These are phyloP conservation scores for Vireo griseus DNA, from an alignment of 2,797 vertebrate genomes.

Conservation along the genomic window DNA sequence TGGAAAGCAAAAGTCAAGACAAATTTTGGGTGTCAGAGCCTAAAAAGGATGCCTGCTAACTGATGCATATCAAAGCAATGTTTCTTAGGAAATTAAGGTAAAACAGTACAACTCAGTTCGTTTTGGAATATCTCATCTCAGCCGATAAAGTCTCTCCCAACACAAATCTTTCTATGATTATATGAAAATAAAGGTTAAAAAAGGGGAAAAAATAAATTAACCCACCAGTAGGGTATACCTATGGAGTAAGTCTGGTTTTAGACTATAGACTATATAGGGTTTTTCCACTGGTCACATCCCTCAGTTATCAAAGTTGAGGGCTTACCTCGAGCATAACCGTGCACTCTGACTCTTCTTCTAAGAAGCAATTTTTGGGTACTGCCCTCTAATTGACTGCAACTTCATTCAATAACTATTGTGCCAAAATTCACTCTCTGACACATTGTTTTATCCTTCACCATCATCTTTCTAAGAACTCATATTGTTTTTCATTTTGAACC, in stretches of 20 bases:
- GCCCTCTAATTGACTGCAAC: neutral
- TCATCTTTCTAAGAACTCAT: neutral
- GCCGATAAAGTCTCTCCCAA: neutral
- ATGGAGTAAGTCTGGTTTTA: neutral
- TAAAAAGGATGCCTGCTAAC: neutral
- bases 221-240: accelerated
- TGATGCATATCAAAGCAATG: neutral
- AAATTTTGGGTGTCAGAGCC: neutral
- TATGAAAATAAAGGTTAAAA: neutral
- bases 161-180: neutral
- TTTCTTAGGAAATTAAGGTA: neutral
- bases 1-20: neutral
- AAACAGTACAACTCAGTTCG: neutral
- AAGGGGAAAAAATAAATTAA: neutral
- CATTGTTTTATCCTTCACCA: neutral
- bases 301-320: neutral
- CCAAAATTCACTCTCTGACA: neutral
- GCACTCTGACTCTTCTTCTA: neutral
- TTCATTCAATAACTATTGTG: neutral
- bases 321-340: neutral
- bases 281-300: neutral
- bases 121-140: neutral
- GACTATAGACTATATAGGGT: neutral
- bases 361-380: neutral
- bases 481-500: neutral